phyloP scores from a whole-genome alignment of 2,888 invertebrate genomes.

The Cinara cedri region DNA sequence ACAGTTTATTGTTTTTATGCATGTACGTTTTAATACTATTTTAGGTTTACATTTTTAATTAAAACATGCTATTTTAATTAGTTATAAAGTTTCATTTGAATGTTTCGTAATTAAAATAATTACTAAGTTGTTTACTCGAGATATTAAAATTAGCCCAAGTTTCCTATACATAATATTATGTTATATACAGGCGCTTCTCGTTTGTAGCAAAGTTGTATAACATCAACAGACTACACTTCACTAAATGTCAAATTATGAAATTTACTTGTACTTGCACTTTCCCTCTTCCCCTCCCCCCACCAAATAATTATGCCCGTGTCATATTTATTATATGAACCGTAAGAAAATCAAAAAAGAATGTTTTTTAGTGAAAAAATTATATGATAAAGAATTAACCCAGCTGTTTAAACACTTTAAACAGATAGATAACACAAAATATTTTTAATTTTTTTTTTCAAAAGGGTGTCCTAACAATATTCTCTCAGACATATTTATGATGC shows the following conservation, averaged over 20 bases:
- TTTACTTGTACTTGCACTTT: slow-evolving; percentile 3
- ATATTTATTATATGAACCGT: not conserved
- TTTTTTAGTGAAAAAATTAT: too few species aligned
- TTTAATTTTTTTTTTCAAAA: too few species aligned
- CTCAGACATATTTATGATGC: too few species aligned
- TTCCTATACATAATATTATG: not conserved
- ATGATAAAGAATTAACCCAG: too few species aligned
- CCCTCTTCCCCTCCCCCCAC: too few species aligned
- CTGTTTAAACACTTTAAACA: too few species aligned
- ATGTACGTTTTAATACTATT: not conserved
- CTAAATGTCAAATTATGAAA: slow-evolving; percentile 10
- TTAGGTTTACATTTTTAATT: slow-evolving; percentile 38
- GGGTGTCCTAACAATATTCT: too few species aligned
- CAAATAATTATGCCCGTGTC: not conserved
- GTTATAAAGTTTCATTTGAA: slow-evolving; percentile 29
- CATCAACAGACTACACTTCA: not conserved
- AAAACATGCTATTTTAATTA: slow-evolving; percentile 14
- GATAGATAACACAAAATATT: too few species aligned
- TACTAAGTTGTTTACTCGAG: slow-evolving; percentile 21
- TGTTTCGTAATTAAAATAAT: slow-evolving; percentile 31
- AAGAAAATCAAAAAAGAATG: too few species aligned
- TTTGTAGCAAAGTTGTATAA: slow-evolving; percentile 10
- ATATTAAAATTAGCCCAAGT: slow-evolving; percentile 11
- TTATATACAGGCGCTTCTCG: not conserved
- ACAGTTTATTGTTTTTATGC: slow-evolving; percentile 9